Percentiles rank a stretch among this genome's conserved stretches.
Conservation (phyloP, 2,888 invertebrate species). For the Hemicrepidius hirtus region DNA sequence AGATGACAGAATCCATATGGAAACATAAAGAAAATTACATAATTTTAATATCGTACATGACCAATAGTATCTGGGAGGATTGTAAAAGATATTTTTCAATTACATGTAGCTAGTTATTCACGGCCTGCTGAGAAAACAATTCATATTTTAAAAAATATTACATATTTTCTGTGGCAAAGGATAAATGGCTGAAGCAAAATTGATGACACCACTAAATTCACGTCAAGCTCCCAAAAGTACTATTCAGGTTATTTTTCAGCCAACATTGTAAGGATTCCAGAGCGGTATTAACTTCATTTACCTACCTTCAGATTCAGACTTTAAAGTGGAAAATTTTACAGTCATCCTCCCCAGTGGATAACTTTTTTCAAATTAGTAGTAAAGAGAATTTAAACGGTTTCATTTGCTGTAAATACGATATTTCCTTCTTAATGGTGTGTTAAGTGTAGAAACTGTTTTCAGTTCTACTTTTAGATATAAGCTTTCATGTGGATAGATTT, state of each 20-base stretch:
- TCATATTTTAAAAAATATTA: background rate
- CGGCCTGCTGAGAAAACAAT: too few relatives aligned
- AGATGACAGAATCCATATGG: too few relatives aligned
- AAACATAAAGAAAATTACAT: too few relatives aligned
- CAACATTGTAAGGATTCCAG: background rate
- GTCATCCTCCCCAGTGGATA: background rate
- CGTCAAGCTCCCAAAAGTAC: background rate
- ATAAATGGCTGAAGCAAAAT: background rate
- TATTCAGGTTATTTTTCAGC: background rate
- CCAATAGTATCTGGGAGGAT: too few relatives aligned
- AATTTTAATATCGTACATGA: too few relatives aligned
- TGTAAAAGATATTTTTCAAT: too few relatives aligned
- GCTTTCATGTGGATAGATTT: too few relatives aligned
- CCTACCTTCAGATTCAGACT: background rate
- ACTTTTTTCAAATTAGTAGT: background rate
- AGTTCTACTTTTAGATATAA: too few relatives aligned
- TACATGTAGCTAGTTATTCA: too few relatives aligned
- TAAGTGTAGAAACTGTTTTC: too few relatives aligned
- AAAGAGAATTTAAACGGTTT: background rate
- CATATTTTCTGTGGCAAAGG: background rate
- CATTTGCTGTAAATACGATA: background rate
- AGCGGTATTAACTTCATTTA: conserved; percentile 11
- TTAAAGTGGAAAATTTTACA: conserved; percentile 10
- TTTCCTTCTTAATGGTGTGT: background rate
- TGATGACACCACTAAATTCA: background rate